These are phyloP conservation scores for Pandemis corylana DNA, from an alignment of 2,888 invertebrate species.

Conservation along the genomic window DNA sequence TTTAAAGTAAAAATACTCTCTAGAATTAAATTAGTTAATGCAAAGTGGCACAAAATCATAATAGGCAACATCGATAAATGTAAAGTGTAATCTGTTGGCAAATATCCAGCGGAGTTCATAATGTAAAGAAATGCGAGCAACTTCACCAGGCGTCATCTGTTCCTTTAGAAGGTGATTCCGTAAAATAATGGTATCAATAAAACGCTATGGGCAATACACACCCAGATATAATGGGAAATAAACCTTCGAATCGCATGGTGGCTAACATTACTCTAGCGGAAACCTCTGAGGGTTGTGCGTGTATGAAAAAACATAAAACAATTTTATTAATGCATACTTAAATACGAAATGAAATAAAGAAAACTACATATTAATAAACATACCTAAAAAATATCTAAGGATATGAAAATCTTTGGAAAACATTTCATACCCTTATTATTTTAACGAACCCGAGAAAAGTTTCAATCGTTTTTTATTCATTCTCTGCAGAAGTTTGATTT, in stretches of 20 bases:
- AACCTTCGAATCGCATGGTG: conserved; percentile 22
- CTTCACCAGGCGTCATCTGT: conserved; percentile 18
- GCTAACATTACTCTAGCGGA: conserved; percentile 1
- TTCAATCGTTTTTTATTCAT: conserved; percentile 21
- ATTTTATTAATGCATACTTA: not conserved
- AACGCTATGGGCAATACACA: conserved; percentile 36
- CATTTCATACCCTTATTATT: not conserved
- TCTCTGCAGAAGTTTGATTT: conserved; percentile 23
- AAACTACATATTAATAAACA: too few species aligned
- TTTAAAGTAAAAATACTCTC: not conserved
- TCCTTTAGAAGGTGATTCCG: conserved; percentile 19
- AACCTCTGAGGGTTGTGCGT: conserved; percentile 10
- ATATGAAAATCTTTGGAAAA: too few species aligned
- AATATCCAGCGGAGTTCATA: conserved; percentile 7
- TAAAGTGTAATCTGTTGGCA: conserved; percentile 2
- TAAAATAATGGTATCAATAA: conserved; percentile 29
- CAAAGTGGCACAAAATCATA: not conserved
- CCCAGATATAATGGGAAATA: conserved; percentile 33
- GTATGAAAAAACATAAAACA: not conserved
- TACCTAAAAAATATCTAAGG: too few species aligned
- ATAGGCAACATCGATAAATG: not conserved
- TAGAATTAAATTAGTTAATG: not conserved
- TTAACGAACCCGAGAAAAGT: conserved; percentile 15
- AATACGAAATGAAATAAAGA: too few species aligned
- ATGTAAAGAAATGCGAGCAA: conserved; percentile 5